Percentiles rank a stretch among this genome's conserved stretches.
These are phyloP conservation scores for Stegodyphus mimosarum DNA, from an alignment of 1,140 invertebrate genomes.

Conservation along the genomic window DNA sequence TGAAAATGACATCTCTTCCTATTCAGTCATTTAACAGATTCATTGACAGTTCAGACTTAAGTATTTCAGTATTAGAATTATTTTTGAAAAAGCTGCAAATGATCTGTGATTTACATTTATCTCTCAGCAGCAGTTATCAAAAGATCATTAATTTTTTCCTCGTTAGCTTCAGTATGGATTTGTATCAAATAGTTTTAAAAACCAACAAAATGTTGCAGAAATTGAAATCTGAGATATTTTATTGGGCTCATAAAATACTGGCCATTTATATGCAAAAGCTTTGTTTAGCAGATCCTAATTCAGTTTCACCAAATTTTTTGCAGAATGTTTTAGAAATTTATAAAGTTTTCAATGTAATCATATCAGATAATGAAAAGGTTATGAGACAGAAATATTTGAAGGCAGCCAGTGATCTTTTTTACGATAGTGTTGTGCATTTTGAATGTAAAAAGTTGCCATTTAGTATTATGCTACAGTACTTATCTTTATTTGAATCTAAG, in stretches of 20 bases:
- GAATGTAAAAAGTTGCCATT: too few relatives aligned
- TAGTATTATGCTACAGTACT: too few relatives aligned
- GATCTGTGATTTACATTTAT: slow-evolving; percentile 37
- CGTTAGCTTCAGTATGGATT: slow-evolving; percentile 8
- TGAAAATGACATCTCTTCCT: slow-evolving; percentile 39
- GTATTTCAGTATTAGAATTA: slow-evolving; percentile 17
- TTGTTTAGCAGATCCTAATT: slow-evolving; percentile 38
- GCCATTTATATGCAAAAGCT: slow-evolving; percentile 22
- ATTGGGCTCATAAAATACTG: slow-evolving; percentile 38
- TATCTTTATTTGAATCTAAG: too few relatives aligned
- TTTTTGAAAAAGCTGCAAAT: slow-evolving; percentile 28
- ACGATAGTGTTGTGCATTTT: too few relatives aligned
- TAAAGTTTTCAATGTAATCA: slow-evolving; percentile 15
- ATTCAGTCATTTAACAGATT: slow-evolving; percentile 41
- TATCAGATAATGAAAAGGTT: background rate
- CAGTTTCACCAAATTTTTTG: slow-evolving; percentile 37
- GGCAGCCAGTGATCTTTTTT: too few relatives aligned
- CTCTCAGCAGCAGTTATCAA: slow-evolving; percentile 31
- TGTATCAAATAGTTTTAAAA: slow-evolving; percentile 19
- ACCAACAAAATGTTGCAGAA: background rate
- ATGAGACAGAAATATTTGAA: too few relatives aligned
- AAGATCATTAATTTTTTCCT: slow-evolving; percentile 33
- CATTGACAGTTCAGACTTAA: slow-evolving; percentile 20
- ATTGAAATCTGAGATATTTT: slow-evolving; percentile 20
- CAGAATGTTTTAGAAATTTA: slow-evolving; percentile 6